Evolutionary conservation across 2,888 invertebrate species (phyloP), one percentile per base, ranked within the genome.

Genomic region (Aethes cnicana): DNA sequence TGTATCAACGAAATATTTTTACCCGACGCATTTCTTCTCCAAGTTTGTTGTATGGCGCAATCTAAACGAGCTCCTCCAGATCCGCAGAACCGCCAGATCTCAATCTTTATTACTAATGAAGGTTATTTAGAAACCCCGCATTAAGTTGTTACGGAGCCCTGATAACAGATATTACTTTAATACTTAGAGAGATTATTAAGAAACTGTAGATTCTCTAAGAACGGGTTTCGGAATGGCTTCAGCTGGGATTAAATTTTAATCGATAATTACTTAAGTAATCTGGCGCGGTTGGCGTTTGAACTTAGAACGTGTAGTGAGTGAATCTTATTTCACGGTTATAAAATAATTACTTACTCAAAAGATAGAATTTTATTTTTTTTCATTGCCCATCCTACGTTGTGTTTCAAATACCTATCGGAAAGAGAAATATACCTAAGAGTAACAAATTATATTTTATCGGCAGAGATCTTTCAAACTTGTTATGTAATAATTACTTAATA

Each of bases 51-150:
- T 30, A 37, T 43, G 25, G 36, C 16, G 20, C 37, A 37, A 52
- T 52, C 52, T 52, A 52, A 52, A 52, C 46, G 46, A 39, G 39
- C 32, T 28, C 30, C 20, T 30, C 5, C 18, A 52, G 44, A 52
- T 50, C 50, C 44, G 50, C 50, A 14, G 18, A 43, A 32, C 32
- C 14, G 44, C 32, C 17, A 32, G 52, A 52, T 52, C 18, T n/a
- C 25, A 25, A 52, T 52, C 52, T 52, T 52, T 52, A 52, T 52
- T 52, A 52, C 52, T 46, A 52, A 52, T 52, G 52, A 46, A 39
- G 52, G 44, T 52, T 52, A 52, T 52, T 52, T 52, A 52, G 44
- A 33, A 39, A 52, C 52, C 44, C 46, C 39, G 16, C 52, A 52
- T 52, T 46, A 52, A 52, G 44, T 46, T 52, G 52, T 50, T 50